Evolutionary conservation across 2,797 vertebrate species (phyloP), one percentile per base, ranked within the genome.

Genomic region (Siniperca scherzeri): DNA sequence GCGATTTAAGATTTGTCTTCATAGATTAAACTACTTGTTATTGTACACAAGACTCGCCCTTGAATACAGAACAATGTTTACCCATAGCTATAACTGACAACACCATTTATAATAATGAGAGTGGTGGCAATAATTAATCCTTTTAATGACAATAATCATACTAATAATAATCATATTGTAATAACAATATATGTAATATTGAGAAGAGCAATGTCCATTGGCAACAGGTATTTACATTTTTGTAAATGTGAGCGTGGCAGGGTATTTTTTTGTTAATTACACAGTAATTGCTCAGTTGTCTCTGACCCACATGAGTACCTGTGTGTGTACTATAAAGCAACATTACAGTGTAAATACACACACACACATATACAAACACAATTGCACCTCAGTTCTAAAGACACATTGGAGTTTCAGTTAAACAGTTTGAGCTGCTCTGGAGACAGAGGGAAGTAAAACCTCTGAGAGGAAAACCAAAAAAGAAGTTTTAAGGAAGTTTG

Each of bases 211-310:
- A 94, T 87, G 93, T 95, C 85, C 89, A 93, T 90, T 88, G 85
- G 90, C 90, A 93, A 95, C 90, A 91, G 81, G 89, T 95, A 95
- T 96, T 94, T 94, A 95, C 94, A 96, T 72, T 81, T 90, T 90
- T 93, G 94, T 94, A 94, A 94, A 95, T 92, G 80, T 81, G 91
- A 91, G 80, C 57, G 89, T 92, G 90, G 88, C 87, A 89, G 92
- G 92, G 87, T 93, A 67, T 88, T 88, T 73, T 70, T 88, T 74
- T 93, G 84, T 90, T 95, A 96, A 96, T 95, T 96, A 96, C 95
- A 96, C 92, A 96, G 95, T 96, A 96, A 96, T 96, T 95, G 94
- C 92, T 95, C 92, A 94, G 91, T 91, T 92, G 85, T 94, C 91
- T 92, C 88, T 92, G 88, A 94, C 88, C 93, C 93, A 92, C 90